Conservation (phyloP, 2,888 invertebrate species). For the Cheilosia impressa region DNA sequence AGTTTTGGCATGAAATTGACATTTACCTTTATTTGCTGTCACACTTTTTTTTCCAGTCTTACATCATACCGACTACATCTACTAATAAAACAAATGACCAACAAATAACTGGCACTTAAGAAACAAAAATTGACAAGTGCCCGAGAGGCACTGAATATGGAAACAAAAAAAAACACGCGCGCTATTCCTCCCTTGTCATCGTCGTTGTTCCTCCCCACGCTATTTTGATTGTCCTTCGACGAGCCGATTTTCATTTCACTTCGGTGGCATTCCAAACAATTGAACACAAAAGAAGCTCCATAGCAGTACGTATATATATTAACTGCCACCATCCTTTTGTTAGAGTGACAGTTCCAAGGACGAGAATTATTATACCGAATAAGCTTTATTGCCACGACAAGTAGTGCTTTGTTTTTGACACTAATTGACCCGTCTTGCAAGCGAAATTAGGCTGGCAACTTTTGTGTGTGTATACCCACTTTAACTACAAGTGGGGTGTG, state of each 20-base stretch:
- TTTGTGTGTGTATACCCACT: conserved; percentile 2
- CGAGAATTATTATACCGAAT: conserved; percentile 59
- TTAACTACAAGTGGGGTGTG: not conserved
- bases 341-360: conserved; percentile 52
- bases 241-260: conserved; percentile 58
- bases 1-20: no score
- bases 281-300: conserved; percentile 50
- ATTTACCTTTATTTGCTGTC: no score
- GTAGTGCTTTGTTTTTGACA: conserved; percentile 64
- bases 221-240: conserved; percentile 49
- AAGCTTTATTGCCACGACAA: conserved; percentile 57
- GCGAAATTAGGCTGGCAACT: conserved; percentile 36
- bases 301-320: not conserved
- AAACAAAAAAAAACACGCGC: conserved; percentile 7
- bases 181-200: conserved; percentile 8
- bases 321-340: conserved; percentile 23
- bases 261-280: conserved; percentile 26
- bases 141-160: conserved; percentile 13
- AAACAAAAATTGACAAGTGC: conserved; percentile 29
- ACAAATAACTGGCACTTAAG: conserved; percentile 29
- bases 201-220: not conserved
- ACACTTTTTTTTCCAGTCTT: no score
- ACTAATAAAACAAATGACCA: conserved; percentile 23
- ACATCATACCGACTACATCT: no score
- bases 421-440: conserved; percentile 51